Evolutionary conservation across 1,140 invertebrate genomes (phyloP), one percentile per base, ranked within the genome.

Genomic region (Pseudobourletiella spinata): DNA sequence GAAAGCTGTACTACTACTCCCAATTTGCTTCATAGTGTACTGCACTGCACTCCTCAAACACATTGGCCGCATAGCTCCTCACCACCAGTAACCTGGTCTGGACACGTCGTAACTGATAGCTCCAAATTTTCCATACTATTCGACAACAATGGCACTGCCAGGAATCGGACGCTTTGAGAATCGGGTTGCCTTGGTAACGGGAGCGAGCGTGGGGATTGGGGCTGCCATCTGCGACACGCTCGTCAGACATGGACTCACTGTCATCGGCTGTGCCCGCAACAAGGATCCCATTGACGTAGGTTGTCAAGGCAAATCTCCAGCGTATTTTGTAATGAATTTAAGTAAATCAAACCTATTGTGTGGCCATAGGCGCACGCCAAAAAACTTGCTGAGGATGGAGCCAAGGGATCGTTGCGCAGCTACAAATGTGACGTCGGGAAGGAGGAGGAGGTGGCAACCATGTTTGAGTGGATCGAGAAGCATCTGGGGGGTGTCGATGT

Each of bases 121-220:
- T n/a, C n/a, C n/a, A n/a, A n/a, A n/a, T n/a, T n/a, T n/a, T n/a
- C n/a, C n/a, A n/a, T n/a, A n/a, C n/a, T n/a, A n/a, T n/a, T n/a
- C 35, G 35, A 42, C 18, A 14, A 42, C n/a, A 39, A 51, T 59
- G 46, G 55, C 26, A 16, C 20, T 55, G 1, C 42, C 60, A 29
- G 39, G 35, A 22, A 59, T 64, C 43, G 54, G 54, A 24, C 76
- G 80, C 20, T 86, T 84, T 82, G 61, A 59, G 1, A 82, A 82
- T 56, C 82, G 81, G 61, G 79, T 84, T 0, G 86, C 84, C 1
- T 77, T 89, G 15, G 81, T 89, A 16, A 88, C 86, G 0, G 86
- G 62, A 0, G 85, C 85, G 0, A 86, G 84, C 61, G 75, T 78
- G 1, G 87, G 86, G 0, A 87, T 89, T 22, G 86, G 87, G 0